Evolutionary conservation across 1,140 invertebrate genomes (phyloP).

Genomic region (Aricia agestis): DNA sequence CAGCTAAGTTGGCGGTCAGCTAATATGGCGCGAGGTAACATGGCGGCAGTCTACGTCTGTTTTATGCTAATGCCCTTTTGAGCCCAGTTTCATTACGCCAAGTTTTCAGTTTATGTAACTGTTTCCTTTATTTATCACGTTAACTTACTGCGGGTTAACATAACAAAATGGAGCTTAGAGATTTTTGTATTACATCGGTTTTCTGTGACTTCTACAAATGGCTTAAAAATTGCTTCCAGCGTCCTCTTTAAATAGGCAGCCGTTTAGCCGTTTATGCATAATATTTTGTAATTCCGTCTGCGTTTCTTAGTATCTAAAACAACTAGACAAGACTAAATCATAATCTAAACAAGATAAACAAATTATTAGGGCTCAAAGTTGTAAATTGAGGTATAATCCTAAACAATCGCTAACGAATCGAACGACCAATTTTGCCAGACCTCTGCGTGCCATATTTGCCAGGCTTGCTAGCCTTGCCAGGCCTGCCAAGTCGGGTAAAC

Average conservation of each 20-base stretch:
- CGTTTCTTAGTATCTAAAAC: too few species aligned
- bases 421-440: neutral
- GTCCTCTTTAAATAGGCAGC: too few species aligned
- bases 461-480: neutral
- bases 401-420: neutral
- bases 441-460: too few species aligned
- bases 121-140: neutral
- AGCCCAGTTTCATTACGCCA: constrained; percentile 2
- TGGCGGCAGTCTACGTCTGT: neutral
- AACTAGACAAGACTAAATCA: too few species aligned
- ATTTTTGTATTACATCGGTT: neutral
- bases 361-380: too few species aligned
- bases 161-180: neutral
- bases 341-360: too few species aligned
- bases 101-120: constrained; percentile 1
- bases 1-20: neutral
- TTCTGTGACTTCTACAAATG: too few species aligned
- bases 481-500: neutral
- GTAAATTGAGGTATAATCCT: neutral
- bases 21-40: neutral
- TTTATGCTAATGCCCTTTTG: neutral
- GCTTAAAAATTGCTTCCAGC: too few species aligned
- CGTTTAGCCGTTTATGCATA: too few species aligned
- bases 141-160: neutral
- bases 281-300: too few species aligned